Percentiles rank a stretch among this genome's conserved stretches.
phyloP scores from a whole-genome alignment of 2,113 vertebrate species.

The Canis aureus region DNA sequence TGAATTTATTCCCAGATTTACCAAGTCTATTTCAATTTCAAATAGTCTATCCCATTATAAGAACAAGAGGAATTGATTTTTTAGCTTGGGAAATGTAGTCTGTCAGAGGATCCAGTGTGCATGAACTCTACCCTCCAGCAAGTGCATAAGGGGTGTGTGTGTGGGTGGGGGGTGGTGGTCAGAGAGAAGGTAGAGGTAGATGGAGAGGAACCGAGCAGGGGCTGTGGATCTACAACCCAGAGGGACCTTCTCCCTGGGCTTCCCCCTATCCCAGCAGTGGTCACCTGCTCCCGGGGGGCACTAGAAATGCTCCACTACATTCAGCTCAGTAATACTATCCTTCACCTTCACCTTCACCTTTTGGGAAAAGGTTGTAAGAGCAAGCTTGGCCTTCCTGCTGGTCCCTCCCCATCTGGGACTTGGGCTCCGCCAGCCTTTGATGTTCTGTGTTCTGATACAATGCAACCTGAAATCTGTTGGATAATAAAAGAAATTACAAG shows the following conservation, averaged over 20 bases:
- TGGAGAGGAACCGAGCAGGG: background rate
- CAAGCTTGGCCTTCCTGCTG: background rate
- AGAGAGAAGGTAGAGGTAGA: background rate
- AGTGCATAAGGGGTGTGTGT: background rate
- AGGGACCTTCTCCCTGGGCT: background rate
- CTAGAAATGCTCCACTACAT: background rate
- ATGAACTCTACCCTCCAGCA: background rate
- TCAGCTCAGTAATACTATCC: background rate
- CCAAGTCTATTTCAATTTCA: background rate
- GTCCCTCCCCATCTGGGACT: background rate
- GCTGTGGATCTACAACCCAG: background rate
- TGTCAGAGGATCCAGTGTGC: background rate
- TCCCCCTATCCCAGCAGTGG: background rate
- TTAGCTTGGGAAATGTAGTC: background rate
- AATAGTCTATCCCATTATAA: background rate
- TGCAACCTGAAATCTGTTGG: background rate
- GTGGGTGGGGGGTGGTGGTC: no score
- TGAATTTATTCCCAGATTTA: conserved; percentile 30
- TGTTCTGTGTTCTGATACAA: conserved; percentile 44
- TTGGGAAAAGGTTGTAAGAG: background rate
- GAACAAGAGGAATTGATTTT: background rate
- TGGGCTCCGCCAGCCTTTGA: background rate
- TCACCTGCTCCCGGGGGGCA: background rate
- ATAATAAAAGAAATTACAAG: conserved; percentile 1
- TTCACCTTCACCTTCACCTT: background rate